Evolutionary conservation across 2,888 invertebrate genomes (phyloP), one percentile per base, ranked within the genome.

Genomic region (Agriopis marginaria): DNA sequence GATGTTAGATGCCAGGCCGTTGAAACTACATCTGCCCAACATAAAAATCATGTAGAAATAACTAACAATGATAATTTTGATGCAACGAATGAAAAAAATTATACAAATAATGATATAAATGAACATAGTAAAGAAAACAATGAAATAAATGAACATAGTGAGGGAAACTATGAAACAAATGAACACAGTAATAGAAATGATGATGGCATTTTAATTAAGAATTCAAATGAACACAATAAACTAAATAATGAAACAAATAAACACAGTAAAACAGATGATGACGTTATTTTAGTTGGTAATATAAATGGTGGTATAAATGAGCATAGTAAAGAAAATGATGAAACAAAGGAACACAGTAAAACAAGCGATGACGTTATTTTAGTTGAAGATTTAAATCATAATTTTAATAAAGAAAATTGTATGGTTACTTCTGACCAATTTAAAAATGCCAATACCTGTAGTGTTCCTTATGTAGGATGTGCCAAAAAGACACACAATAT

Each of bases 261-360:
- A 32, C 0, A 12, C 6, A 59, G 49, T 44, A 49, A 51, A 44
- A 42, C 12, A 49, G 47, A 54, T n/a, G n/a, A 47, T 44, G 66
- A 71, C 32, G 54, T 70, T 6, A 61, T 73, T 9, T n/a, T 72
- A 45, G 5, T 73, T 50, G 68, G 61, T 23, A 45, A 68, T 56
- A 45, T 61, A 45, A 65, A 62, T 39, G 17, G 54, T 23, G 62
- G 54, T 32, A 49, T 39, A 9, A 44, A 56, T 50, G 14, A 49
- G 45, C 42, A 51, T 10, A 61, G 51, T 17, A 6, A 40, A 55
- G 14, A 7, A 14, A 51, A 59, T 44, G 51, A 70, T 44, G 65
- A 68, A 63, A 63, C 60, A 49, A 54, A 47, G 42, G 42, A 53
- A 42, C 14, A 11, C 5, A 58, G 49, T 42, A 49, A 51, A 44